A percentile compares a stretch with the other conserved stretches of the same genome.
These are phyloP conservation scores for Dioctria rufipes DNA, from an alignment of 2,888 invertebrate genomes.

Conservation along the genomic window DNA sequence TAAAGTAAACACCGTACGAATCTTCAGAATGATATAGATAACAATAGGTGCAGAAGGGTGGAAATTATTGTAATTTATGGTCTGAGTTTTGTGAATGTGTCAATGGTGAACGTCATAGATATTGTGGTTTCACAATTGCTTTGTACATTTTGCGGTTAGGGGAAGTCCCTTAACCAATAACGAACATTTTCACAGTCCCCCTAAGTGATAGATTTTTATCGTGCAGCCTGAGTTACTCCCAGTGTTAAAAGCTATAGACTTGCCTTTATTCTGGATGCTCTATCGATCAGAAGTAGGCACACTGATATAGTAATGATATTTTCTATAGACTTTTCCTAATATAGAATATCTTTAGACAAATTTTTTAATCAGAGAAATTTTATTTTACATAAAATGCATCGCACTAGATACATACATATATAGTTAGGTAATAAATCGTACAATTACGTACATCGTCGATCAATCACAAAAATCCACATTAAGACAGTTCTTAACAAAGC, in stretches of 20 bases:
- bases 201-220: not conserved
- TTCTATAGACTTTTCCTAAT: no score
- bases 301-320: no score
- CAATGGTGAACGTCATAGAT: constrained; percentile 4
- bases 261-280: not conserved
- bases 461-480: constrained; percentile 10
- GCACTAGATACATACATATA: no score
- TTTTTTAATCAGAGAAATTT: no score
- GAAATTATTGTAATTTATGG: constrained; percentile 71
- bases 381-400: no score
- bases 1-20: constrained; percentile 56
- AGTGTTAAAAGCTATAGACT: not conserved
- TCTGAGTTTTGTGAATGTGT: constrained; percentile 51
- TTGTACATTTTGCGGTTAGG: constrained; percentile 16
- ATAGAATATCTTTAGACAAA: no score
- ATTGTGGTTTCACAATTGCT: not conserved
- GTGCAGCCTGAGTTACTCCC: not conserved
- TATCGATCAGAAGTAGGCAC: no score
- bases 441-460: not conserved
- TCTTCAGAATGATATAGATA: not conserved
- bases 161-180: not conserved
- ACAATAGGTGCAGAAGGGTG: constrained; percentile 69
- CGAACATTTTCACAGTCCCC: not conserved
- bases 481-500: constrained; percentile 32
- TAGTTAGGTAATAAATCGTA: no score